Conservation (phyloP, 2,113 vertebrate species). For the Spea multiplicata region DNA sequence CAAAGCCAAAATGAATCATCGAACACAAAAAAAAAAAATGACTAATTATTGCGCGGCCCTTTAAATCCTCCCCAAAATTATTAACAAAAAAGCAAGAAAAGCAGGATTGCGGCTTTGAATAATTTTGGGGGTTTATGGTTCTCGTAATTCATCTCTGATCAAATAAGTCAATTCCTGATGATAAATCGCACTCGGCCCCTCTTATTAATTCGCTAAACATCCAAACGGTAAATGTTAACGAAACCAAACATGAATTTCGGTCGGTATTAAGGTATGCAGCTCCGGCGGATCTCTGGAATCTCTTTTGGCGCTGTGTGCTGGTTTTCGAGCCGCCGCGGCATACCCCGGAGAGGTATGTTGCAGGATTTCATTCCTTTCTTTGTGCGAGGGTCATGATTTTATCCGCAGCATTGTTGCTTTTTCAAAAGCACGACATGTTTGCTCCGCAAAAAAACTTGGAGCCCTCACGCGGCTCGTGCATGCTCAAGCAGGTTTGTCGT, state of each 20-base stretch:
- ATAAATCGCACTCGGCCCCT: constrained; percentile 14
- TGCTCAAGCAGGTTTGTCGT: constrained; percentile 32
- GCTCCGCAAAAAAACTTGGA: constrained; percentile 31
- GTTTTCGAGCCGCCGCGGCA: constrained; percentile 40
- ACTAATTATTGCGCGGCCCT: too few relatives aligned
- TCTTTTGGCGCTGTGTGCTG: constrained; percentile 7
- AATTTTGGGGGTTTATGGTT: background rate
- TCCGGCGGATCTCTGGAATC: constrained; percentile 37
- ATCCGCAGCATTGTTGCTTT: constrained; percentile 34
- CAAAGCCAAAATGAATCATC: too few relatives aligned
- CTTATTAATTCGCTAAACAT: background rate
- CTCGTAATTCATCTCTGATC: too few relatives aligned
- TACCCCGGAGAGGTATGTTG: constrained; percentile 37
- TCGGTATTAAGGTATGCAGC: constrained; percentile 34
- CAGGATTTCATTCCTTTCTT: constrained; percentile 41
- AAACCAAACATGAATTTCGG: constrained; percentile 37
- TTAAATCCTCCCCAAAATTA: too few relatives aligned
- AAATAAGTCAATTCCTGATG: background rate
- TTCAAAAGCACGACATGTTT: constrained; percentile 45
- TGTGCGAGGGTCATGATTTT: constrained; percentile 37
- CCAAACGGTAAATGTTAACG: constrained; percentile 31
- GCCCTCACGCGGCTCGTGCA: constrained; percentile 19
- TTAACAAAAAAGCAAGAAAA: background rate
- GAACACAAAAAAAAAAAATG: too few relatives aligned
- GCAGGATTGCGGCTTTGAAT: background rate